phyloP scores from a whole-genome alignment of 2,113 vertebrate species.

The Notarius quadriscutis region DNA sequence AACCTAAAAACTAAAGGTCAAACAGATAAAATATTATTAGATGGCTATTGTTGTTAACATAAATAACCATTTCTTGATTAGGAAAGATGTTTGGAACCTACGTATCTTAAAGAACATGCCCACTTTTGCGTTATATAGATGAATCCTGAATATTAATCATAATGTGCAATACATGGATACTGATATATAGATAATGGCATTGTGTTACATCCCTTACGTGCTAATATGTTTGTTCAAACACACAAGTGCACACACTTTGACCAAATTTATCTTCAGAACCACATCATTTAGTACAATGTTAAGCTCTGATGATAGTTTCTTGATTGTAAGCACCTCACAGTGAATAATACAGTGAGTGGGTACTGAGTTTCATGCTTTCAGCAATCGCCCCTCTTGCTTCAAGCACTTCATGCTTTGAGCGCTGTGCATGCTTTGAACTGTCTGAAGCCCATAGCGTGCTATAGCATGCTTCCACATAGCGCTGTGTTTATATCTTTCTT shows the following conservation, averaged over 20 bases:
- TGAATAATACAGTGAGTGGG: conserved; percentile 1
- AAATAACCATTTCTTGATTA: neutral
- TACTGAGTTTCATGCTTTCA: too few species aligned
- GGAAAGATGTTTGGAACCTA: neutral
- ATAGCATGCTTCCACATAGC: too few species aligned
- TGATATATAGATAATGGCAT: neutral
- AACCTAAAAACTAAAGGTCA: neutral
- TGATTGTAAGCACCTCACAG: neutral
- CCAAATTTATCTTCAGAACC: neutral
- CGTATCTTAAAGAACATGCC: neutral
- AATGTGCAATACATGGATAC: neutral
- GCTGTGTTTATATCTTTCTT: too few species aligned
- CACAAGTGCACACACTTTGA: neutral
- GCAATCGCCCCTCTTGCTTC: too few species aligned
- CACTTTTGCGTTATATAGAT: neutral
- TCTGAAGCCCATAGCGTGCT: too few species aligned
- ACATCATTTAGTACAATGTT: neutral
- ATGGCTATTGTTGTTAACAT: neutral
- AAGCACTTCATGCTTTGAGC: too few species aligned
- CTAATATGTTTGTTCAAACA: neutral
- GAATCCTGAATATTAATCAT: neutral
- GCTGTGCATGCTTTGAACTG: too few species aligned
- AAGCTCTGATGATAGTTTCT: neutral
- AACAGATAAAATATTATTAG: neutral
- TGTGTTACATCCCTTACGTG: neutral